Evolutionary conservation across 2,113 vertebrate species (phyloP).

Genomic region (Delphinus delphis): DNA sequence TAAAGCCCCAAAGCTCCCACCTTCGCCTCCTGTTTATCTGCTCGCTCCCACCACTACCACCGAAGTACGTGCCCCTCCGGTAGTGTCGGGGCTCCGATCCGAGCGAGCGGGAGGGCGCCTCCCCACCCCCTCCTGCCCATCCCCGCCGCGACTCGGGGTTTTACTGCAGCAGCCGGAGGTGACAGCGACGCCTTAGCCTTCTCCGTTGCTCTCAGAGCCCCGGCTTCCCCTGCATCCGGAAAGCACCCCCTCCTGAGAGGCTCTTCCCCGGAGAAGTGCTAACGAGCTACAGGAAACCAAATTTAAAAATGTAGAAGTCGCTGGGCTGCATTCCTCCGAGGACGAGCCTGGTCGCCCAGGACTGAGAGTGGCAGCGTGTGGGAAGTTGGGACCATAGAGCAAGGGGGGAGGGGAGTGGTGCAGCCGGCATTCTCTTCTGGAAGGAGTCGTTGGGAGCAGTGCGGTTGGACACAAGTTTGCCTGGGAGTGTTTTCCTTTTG

Average conservation of each 20-base stretch:
- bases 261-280: neutral
- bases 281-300: neutral
- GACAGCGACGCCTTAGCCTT: slow-evolving; percentile 49
- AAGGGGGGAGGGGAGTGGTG: slow-evolving; percentile 51
- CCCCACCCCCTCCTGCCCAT: slow-evolving; percentile 2
- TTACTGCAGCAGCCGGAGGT: slow-evolving; percentile 69
- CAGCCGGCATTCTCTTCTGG: neutral
- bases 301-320: slow-evolving; percentile 34
- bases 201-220: neutral
- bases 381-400: slow-evolving; percentile 55
- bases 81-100: neutral
- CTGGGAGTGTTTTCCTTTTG: slow-evolving; percentile 62
- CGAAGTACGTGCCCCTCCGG: neutral
- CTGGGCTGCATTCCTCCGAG: slow-evolving; percentile 32
- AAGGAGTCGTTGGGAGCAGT: neutral
- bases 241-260: neutral
- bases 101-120: neutral
- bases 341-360: neutral
- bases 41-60: neutral
- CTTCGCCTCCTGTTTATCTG: neutral
- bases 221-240: neutral
- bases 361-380: neutral
- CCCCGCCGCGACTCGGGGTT: slow-evolving; percentile 7
- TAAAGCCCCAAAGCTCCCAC: neutral
- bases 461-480: slow-evolving; percentile 53